phyloP scores from a whole-genome alignment of 2,888 invertebrate species.

The Drosophila seclusa region DNA sequence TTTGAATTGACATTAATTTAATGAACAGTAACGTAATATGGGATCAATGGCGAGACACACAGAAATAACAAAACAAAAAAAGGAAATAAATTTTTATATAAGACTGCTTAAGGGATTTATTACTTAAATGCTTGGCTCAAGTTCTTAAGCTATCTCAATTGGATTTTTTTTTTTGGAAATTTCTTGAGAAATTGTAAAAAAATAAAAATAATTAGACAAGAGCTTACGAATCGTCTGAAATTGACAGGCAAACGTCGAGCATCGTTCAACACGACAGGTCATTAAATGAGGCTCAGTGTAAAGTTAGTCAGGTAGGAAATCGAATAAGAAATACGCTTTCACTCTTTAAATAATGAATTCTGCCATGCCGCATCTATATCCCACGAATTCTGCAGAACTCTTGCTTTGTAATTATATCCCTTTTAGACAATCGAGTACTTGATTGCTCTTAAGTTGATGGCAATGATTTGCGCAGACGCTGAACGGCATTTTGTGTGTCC shows the following conservation, averaged over 20 bases:
- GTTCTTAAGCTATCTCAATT: not conserved
- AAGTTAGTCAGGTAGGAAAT: slow-evolving; percentile 9
- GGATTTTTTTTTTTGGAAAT: not conserved
- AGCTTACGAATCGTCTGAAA: slow-evolving; percentile 35
- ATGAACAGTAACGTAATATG: slow-evolving; percentile 66
- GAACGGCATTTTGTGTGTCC: slow-evolving; percentile 12
- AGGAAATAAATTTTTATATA: slow-evolving; percentile 2
- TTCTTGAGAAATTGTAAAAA: slow-evolving; percentile 20
- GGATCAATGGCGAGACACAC: slow-evolving; percentile 44
- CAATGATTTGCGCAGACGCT: slow-evolving; percentile 34
- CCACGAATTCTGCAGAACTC: slow-evolving; percentile 22
- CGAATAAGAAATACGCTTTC: slow-evolving; percentile 9
- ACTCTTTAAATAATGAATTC: not conserved
- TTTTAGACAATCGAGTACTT: slow-evolving; percentile 54
- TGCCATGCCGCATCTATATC: not conserved
- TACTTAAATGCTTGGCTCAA: slow-evolving; percentile 14
- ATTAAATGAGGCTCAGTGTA: slow-evolving; percentile 28
- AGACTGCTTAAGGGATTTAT: slow-evolving; percentile 18
- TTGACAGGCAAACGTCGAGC: slow-evolving; percentile 40
- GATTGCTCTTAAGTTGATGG: slow-evolving; percentile 68
- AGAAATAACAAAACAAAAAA: not conserved
- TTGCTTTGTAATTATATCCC: slow-evolving; percentile 27
- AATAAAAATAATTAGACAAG: slow-evolving; percentile 53
- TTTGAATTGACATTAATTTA: slow-evolving; percentile 74
- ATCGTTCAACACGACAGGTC: slow-evolving; percentile 48